phyloP scores from a whole-genome alignment of 1,140 invertebrate genomes.

The Hyles vespertilio region DNA sequence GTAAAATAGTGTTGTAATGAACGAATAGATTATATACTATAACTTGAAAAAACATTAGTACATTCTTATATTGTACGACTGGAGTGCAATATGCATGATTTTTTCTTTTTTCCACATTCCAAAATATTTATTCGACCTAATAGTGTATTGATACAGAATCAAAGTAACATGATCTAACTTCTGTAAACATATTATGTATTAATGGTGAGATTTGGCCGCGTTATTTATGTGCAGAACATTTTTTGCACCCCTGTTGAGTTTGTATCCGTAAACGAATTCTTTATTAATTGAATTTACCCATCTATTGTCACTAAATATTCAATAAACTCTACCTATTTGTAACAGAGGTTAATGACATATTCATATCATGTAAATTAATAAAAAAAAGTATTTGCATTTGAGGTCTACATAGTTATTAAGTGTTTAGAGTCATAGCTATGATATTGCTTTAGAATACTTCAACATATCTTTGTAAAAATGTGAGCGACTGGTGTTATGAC shows the following conservation, averaged over 20 bases:
- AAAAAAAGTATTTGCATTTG: slow-evolving; percentile 75
- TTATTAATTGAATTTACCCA: slow-evolving; percentile 17
- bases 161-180: too few relatives aligned
- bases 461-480: slow-evolving; percentile 70
- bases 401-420: slow-evolving; percentile 72
- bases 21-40: slow-evolving; percentile 41
- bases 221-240: too few relatives aligned
- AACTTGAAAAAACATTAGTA: slow-evolving; percentile 48
- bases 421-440: slow-evolving; percentile 70
- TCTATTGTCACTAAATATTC: slow-evolving; percentile 50
- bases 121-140: slow-evolving; percentile 24
- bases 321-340: slow-evolving; percentile 54
- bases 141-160: too few relatives aligned
- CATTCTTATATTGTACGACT: slow-evolving; percentile 37
- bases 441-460: slow-evolving; percentile 73
- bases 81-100: slow-evolving; percentile 71
- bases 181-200: too few relatives aligned
- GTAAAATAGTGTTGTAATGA: slow-evolving; percentile 64
- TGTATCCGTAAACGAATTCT: background rate
- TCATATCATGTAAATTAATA: slow-evolving; percentile 74
- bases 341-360: slow-evolving; percentile 71
- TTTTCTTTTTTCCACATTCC: slow-evolving; percentile 66
- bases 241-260: too few relatives aligned
- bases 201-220: too few relatives aligned
- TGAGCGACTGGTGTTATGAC: slow-evolving; percentile 44